Evolutionary conservation across 2,113 vertebrate species (phyloP).

Genomic region (Anoura caudifer): DNA sequence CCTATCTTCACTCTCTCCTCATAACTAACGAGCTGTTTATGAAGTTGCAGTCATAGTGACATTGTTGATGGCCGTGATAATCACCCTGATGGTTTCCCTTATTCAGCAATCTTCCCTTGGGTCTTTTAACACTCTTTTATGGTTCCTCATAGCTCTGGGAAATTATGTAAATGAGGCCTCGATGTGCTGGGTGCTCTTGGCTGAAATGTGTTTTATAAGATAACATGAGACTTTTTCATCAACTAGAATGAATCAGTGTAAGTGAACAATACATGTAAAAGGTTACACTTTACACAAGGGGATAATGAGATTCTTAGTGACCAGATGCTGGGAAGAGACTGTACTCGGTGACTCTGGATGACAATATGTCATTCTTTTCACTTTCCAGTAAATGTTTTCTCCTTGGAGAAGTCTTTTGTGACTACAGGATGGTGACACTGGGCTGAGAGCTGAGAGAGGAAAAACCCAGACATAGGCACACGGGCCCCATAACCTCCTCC

Average conservation of each 20-base stretch:
- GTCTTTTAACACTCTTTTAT: constrained; percentile 37
- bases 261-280: constrained; percentile 45
- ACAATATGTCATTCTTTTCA: neutral
- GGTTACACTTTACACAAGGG: neutral
- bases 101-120: neutral
- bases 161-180: constrained; percentile 56
- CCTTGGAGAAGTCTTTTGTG: neutral
- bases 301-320: neutral
- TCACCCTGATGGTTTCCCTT: neutral
- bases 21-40: neutral
- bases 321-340: neutral
- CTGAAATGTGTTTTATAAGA: constrained; percentile 72
- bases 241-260: constrained; percentile 45
- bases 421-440: neutral
- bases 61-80: neutral
- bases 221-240: constrained; percentile 47
- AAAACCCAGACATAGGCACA: fast-evolving
- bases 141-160: constrained; percentile 9
- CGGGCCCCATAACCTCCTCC: neutral
- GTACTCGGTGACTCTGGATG: neutral
- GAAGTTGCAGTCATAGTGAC: neutral
- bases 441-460: neutral
- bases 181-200: constrained; percentile 15
- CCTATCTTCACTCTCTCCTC: neutral
- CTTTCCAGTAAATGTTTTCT: neutral